phyloP scores from a whole-genome alignment of 2,797 vertebrate species.

The Bradypodion ventrale region DNA sequence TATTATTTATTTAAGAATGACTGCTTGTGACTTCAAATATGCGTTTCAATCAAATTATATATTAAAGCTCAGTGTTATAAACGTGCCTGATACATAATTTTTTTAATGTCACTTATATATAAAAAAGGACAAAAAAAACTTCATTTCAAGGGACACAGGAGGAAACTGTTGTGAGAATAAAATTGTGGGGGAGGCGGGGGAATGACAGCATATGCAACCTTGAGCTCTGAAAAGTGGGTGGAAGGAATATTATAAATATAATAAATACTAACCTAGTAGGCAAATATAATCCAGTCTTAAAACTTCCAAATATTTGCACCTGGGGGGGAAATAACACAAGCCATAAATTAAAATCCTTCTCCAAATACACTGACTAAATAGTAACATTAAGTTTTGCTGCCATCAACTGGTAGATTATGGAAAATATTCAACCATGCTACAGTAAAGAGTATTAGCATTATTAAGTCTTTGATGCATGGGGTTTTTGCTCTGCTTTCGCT shows the following conservation, averaged over 20 bases:
- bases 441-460: not conserved
- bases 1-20: not conserved
- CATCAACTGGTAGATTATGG: slow-evolving; percentile 66
- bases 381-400: slow-evolving; percentile 53
- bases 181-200: too few species aligned
- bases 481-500: not conserved
- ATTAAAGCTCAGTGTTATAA: not conserved
- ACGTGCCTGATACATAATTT: not conserved
- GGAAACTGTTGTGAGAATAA: not conserved
- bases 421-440: not conserved
- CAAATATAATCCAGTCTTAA: slow-evolving; percentile 97
- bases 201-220: too few species aligned
- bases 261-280: slow-evolving; percentile 90
- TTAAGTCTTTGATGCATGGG: not conserved
- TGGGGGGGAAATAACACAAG: slow-evolving; percentile 64
- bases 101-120: not conserved
- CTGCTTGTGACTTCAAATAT: not conserved
- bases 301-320: slow-evolving; percentile 99
- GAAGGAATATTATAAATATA: not conserved
- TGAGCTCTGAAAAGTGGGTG: not conserved
- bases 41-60: not conserved
- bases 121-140: not conserved
- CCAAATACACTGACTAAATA: not conserved
- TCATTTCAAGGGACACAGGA: not conserved
- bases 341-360: slow-evolving; percentile 37